These are phyloP conservation scores for Lacerta agilis DNA, from an alignment of 2,797 vertebrate species.

Conservation along the genomic window DNA sequence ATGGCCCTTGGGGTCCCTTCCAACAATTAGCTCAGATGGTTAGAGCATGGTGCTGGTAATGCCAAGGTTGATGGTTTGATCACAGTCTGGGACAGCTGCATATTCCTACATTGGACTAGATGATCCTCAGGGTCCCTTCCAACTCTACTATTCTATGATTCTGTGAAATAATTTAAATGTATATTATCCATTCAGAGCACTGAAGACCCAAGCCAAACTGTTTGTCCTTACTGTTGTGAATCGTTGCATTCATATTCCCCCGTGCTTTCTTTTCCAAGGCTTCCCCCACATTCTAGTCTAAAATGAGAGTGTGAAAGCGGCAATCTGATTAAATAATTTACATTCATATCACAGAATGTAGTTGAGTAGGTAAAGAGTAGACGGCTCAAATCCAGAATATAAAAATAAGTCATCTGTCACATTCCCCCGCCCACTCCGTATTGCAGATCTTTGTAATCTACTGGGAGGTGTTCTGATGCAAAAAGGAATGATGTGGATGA, in stretches of 20 bases:
- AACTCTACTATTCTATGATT: too few species aligned
- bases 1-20: too few species aligned
- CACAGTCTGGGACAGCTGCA: too few species aligned
- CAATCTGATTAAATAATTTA: conserved; percentile 9
- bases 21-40: too few species aligned
- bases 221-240: neutral
- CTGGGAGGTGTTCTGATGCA: neutral
- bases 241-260: too few species aligned
- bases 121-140: too few species aligned
- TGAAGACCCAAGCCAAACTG: neutral
- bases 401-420: conserved; percentile 35
- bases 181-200: neutral
- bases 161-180: too few species aligned
- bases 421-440: neutral
- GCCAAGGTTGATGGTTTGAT: too few species aligned
- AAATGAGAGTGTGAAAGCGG: neutral
- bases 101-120: too few species aligned
- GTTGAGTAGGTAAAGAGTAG: neutral
- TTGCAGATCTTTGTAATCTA: neutral
- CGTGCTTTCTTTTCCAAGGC: neutral
- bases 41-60: too few species aligned
- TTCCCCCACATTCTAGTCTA: neutral
- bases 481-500: conserved; percentile 1
- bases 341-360: conserved; percentile 16
- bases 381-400: conserved; percentile 10